Conservation (phyloP, 2,888 invertebrate genomes). For the Dryocosmus kuriphilus region DNA sequence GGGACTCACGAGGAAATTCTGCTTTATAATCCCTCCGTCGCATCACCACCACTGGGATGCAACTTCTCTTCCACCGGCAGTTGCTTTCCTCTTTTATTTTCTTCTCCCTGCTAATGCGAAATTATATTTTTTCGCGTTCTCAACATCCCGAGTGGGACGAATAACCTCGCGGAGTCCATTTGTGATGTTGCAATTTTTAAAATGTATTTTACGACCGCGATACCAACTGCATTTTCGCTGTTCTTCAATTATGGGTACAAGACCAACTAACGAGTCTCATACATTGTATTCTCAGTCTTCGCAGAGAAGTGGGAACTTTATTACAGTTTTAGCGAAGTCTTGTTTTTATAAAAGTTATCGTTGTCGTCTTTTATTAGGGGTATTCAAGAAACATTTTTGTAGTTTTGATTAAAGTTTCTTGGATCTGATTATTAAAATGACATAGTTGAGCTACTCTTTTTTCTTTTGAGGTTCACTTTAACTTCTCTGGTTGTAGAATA, state of each 20-base stretch:
- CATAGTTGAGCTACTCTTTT: neutral
- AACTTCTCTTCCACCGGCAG: conserved; percentile 46
- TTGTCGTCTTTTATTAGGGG: conserved; percentile 19
- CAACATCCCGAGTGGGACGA: conserved; percentile 10
- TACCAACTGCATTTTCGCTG: conserved; percentile 33
- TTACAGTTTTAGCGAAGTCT: conserved; percentile 8
- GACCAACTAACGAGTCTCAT: conserved; percentile 30
- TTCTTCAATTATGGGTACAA: conserved; percentile 23
- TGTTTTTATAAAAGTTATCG: conserved; percentile 14
- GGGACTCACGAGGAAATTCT: conserved; percentile 53
- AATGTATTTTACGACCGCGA: conserved; percentile 38
- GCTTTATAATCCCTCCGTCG: conserved; percentile 47
- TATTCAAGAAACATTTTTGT: conserved; percentile 11
- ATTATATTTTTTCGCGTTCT: conserved; percentile 36
- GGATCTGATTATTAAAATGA: neutral
- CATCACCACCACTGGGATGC: conserved; percentile 19
- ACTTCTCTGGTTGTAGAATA: neutral
- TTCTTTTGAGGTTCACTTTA: neutral
- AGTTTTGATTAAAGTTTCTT: neutral
- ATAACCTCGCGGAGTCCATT: conserved; percentile 22
- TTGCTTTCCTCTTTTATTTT: conserved; percentile 43
- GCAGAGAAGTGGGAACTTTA: conserved; percentile 17
- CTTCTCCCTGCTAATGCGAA: conserved; percentile 22
- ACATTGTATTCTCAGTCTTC: conserved; percentile 19
- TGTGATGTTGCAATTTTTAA: conserved; percentile 37